phyloP scores from a whole-genome alignment of 2,888 invertebrate species.

The Drosophila kanekoi region DNA sequence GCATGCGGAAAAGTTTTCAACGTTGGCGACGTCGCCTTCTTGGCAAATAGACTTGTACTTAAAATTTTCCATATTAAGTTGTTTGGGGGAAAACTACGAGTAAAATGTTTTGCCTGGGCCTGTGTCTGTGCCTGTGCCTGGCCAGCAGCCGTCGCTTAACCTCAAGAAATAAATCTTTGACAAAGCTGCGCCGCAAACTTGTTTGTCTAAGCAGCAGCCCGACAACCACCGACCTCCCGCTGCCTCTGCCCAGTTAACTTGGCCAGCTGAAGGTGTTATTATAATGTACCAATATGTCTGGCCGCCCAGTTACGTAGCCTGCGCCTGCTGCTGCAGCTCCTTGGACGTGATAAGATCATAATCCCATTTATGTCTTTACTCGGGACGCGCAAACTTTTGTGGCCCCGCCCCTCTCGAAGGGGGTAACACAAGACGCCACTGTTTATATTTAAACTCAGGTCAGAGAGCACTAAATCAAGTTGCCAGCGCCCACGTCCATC shows the following conservation, averaged over 20 bases:
- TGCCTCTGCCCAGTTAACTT: conserved; percentile 11
- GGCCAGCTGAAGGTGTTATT: conserved; percentile 82
- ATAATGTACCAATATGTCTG: conserved; percentile 77
- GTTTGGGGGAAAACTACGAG: conserved; percentile 40
- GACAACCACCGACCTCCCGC: not conserved
- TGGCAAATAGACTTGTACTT: conserved; percentile 65
- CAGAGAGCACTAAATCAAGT: conserved; percentile 85
- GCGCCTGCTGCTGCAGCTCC: conserved; percentile 13
- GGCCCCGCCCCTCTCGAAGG: conserved; percentile 13
- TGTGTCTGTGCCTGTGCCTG: conserved; percentile 28
- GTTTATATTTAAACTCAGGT: conserved; percentile 85
- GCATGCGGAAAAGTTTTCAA: conserved; percentile 37
- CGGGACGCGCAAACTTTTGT: conserved; percentile 72
- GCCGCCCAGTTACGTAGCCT: conserved; percentile 24
- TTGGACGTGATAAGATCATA: conserved; percentile 85
- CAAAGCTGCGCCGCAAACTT: conserved; percentile 82
- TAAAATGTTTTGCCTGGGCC: conserved; percentile 9
- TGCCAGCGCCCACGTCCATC: conserved; percentile 57
- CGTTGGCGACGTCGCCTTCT: conserved; percentile 26
- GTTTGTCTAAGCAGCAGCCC: conserved; percentile 82
- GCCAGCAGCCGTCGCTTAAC: conserved; percentile 75
- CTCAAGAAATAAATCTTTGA: conserved; percentile 84
- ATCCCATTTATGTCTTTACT: conserved; percentile 85
- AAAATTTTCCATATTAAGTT: conserved; percentile 72
- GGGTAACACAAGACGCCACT: conserved; percentile 66